Evolutionary conservation across 1,140 invertebrate species (phyloP).

Genomic region (Campodea augens): DNA sequence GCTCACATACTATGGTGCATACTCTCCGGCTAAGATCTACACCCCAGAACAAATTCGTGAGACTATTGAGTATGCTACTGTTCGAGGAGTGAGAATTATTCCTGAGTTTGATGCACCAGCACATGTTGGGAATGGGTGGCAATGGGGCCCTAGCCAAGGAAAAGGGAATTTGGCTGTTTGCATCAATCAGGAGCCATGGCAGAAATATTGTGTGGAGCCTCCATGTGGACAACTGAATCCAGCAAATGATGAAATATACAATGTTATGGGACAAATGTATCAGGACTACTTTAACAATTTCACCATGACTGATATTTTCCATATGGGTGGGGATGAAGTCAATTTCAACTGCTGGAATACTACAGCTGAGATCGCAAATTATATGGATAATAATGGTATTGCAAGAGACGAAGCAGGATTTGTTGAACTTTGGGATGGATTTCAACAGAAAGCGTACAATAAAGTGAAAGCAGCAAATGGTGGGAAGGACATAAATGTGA

Average conservation of each 20-base stretch:
- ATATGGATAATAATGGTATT: constrained; percentile 11
- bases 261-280: too few species aligned
- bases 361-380: too few species aligned
- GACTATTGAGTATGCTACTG: constrained; percentile 18
- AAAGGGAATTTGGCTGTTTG: constrained; percentile 19
- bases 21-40: constrained; percentile 20
- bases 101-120: constrained; percentile 24
- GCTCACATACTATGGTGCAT: constrained; percentile 22
- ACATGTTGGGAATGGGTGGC: constrained; percentile 22
- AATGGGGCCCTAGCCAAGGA: constrained; percentile 19
- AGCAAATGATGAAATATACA: too few species aligned
- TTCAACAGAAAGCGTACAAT: constrained; percentile 8
- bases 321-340: constrained; percentile 25
- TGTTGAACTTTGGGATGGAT: constrained; percentile 12
- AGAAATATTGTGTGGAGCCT: constrained; percentile 20
- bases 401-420: constrained; percentile 12
- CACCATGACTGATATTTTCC: too few species aligned
- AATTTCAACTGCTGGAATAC: constrained; percentile 23
- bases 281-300: too few species aligned
- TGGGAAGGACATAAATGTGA: constrained; percentile 8
- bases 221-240: too few species aligned
- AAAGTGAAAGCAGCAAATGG: constrained; percentile 10
- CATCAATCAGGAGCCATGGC: constrained; percentile 21
- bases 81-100: constrained; percentile 21
- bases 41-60: constrained; percentile 19